Evolutionary conservation across 2,113 vertebrate species (phyloP).

Genomic region (Campylorhamphus procurvoides): DNA sequence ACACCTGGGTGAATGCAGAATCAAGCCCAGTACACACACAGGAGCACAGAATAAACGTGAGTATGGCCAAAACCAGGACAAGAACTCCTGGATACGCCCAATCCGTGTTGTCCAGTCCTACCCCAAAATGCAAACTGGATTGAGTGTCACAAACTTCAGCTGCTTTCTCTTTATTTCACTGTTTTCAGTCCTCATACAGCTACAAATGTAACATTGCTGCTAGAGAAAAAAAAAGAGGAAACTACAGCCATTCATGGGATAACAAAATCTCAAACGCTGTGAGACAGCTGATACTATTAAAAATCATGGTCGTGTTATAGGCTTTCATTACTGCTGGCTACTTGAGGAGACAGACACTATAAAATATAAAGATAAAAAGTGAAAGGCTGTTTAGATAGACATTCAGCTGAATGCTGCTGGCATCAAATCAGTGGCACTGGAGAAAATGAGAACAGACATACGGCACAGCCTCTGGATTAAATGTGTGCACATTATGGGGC

Average conservation of each 20-base stretch:
- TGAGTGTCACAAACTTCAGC: background rate
- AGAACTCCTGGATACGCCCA: background rate
- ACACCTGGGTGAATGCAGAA: background rate
- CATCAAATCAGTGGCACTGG: slow-evolving; percentile 6
- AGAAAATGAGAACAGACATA: slow-evolving; percentile 13
- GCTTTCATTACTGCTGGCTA: background rate
- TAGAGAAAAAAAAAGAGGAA: background rate
- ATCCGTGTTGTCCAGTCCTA: background rate
- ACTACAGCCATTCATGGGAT: background rate
- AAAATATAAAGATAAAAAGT: slow-evolving; percentile 26
- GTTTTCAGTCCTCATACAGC: background rate
- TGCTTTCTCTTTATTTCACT: slow-evolving; percentile 53
- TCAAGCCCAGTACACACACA: background rate
- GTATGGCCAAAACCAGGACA: background rate
- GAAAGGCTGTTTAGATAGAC: background rate
- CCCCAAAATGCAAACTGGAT: background rate
- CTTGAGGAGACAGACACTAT: background rate
- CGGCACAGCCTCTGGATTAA: background rate
- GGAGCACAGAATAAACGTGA: background rate
- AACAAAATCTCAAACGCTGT: slow-evolving; percentile 4
- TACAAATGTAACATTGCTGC: background rate
- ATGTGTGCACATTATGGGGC: background rate
- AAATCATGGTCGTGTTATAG: background rate
- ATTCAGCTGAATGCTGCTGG: background rate
- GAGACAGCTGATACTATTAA: slow-evolving; percentile 22